These are phyloP conservation scores for Callionymus lyra DNA, from an alignment of 2,113 vertebrate species.

Conservation along the genomic window DNA sequence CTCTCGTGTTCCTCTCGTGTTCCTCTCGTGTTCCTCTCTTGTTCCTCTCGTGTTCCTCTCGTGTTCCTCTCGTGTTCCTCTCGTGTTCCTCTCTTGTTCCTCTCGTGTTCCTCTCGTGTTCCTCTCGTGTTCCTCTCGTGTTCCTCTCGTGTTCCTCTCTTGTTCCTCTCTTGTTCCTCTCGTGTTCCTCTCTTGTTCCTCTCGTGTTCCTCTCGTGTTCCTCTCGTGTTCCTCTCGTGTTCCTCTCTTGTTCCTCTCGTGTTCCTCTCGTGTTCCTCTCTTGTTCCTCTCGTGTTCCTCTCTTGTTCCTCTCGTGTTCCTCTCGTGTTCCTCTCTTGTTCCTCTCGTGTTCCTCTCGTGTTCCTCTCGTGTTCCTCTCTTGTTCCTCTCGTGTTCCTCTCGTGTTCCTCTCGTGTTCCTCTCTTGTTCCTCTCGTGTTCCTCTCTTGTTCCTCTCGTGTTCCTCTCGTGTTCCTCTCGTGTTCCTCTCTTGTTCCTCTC, in stretches of 20 bases:
- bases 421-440: not conserved
- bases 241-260: conserved; percentile 31
- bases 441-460: too few relatives aligned
- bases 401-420: conserved; percentile 58
- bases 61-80: too few relatives aligned
- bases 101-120: too few relatives aligned
- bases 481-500: too few relatives aligned
- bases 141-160: conserved; percentile 36
- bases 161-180: too few relatives aligned
- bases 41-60: not conserved
- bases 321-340: conserved; percentile 48
- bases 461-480: conserved; percentile 49
- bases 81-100: conserved; percentile 55
- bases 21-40: too few relatives aligned
- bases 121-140: too few relatives aligned
- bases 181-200: conserved; percentile 57
- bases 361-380: conserved; percentile 51
- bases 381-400: too few relatives aligned
- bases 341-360: too few relatives aligned
- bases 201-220: too few relatives aligned
- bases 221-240: conserved; percentile 51
- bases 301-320: too few relatives aligned
- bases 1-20: conserved; percentile 22
- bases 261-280: too few relatives aligned
- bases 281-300: not conserved